A percentile compares a stretch with the other conserved stretches of the same genome.
Conservation (phyloP, 2,113 vertebrate genomes). For the Rafetus swinhoei region DNA sequence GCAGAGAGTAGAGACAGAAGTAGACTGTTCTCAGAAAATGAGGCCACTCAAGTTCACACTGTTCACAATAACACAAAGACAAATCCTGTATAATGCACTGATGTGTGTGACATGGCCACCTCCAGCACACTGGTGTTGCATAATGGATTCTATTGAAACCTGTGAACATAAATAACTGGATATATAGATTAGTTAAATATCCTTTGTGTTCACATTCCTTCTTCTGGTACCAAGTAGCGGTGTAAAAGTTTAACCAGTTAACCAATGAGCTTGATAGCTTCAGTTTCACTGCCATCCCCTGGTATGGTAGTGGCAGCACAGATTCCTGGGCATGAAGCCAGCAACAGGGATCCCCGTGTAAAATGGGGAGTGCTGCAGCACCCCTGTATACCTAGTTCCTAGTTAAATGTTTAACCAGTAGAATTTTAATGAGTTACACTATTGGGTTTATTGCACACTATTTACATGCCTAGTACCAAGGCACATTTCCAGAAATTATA, state of each 20-base stretch:
- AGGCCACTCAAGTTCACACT: neutral
- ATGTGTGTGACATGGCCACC: neutral
- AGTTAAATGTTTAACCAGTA: too few relatives aligned
- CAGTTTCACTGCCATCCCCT: too few relatives aligned
- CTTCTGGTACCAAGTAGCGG: neutral
- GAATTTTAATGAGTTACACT: too few relatives aligned
- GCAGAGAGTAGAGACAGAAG: neutral
- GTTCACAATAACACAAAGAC: neutral
- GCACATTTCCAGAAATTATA: neutral
- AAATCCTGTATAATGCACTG: neutral
- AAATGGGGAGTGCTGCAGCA: too few relatives aligned
- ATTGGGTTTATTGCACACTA: too few relatives aligned
- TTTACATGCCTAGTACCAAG: too few relatives aligned
- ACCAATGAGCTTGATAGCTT: too few relatives aligned
- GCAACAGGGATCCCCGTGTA: too few relatives aligned
- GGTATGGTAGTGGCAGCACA: too few relatives aligned
- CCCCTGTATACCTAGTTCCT: too few relatives aligned
- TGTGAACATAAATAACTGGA: neutral
- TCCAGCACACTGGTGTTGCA: neutral
- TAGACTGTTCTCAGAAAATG: neutral
- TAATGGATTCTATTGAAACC: neutral
- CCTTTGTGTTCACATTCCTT: neutral
- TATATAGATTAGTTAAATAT: neutral
- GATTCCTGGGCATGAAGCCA: too few relatives aligned
- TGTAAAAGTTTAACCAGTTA: too few relatives aligned